A percentile compares a stretch with the other conserved stretches of the same genome.
Evolutionary conservation across 2,113 vertebrate species (phyloP).

Genomic region (Neogale vison): DNA sequence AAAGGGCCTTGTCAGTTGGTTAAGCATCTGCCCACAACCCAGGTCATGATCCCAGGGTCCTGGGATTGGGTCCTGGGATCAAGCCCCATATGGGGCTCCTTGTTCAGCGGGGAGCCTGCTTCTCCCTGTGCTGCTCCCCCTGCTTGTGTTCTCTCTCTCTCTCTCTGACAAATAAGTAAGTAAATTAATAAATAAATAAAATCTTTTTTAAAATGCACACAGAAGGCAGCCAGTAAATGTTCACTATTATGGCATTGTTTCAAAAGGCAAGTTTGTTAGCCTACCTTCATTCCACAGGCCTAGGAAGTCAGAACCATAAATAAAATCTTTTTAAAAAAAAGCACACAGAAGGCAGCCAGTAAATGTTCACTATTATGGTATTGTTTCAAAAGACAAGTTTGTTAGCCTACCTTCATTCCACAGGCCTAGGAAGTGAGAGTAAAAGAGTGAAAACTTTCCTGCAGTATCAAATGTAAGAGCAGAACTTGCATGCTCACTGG

Average conservation of each 20-base stretch:
- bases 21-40: too few species aligned
- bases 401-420: not conserved
- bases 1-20: not conserved
- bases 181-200: not conserved
- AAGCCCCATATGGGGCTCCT: too few species aligned
- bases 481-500: not conserved
- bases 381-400: constrained; percentile 31
- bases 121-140: too few species aligned
- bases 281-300: not conserved
- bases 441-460: not conserved
- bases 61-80: too few species aligned
- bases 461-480: not conserved
- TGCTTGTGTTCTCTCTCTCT: too few species aligned
- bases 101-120: too few species aligned
- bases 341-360: not conserved
- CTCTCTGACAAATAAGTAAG: not conserved
- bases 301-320: not conserved
- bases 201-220: not conserved
- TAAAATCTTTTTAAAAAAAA: too few species aligned
- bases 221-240: not conserved
- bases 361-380: not conserved
- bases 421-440: not conserved
- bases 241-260: not conserved
- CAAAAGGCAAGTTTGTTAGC: not conserved
- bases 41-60: too few species aligned